phyloP scores from a whole-genome alignment of 2,888 invertebrate species.

The Melanostoma scalare region DNA sequence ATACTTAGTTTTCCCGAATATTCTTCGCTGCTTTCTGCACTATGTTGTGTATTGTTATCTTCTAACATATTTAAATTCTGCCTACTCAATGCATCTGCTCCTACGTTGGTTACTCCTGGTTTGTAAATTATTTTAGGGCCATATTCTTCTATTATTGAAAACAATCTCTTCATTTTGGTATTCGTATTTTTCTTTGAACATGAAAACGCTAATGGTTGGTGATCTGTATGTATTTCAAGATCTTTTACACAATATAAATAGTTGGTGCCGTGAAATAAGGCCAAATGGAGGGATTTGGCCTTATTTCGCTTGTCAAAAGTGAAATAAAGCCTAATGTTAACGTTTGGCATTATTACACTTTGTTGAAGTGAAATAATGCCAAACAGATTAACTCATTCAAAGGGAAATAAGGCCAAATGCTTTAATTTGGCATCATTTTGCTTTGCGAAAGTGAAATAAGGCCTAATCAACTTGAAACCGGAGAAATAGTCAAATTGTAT shows the following conservation, averaged over 20 bases:
- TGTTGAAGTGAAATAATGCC: no score
- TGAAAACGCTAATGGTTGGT: conserved; percentile 65
- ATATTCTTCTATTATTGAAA: conserved; percentile 75
- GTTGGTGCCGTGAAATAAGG: no score
- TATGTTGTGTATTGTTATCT: conserved; percentile 1
- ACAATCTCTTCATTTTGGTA: conserved; percentile 79
- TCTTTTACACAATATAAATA: conserved; percentile 77
- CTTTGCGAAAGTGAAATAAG: no score
- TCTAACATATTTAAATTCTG: conserved; percentile 26
- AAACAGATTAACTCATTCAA: no score
- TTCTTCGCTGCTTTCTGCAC: conserved; percentile 31
- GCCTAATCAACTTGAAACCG: no score
- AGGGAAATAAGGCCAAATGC: no score
- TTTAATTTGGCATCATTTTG: no score
- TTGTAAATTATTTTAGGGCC: conserved; percentile 74
- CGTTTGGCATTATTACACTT: no score
- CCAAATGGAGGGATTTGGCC: no score
- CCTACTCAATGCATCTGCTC: conserved; percentile 50
- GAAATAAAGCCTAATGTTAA: no score
- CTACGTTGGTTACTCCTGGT: conserved; percentile 62
- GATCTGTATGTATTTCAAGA: conserved; percentile 71
- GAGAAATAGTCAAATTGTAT: no score
- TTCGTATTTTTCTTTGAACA: conserved; percentile 74
- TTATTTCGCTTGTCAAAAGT: no score
- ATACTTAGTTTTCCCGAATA: conserved; percentile 8